These are phyloP conservation scores for Calameuta idolon DNA, from an alignment of 2,888 invertebrate genomes.

Conservation along the genomic window DNA sequence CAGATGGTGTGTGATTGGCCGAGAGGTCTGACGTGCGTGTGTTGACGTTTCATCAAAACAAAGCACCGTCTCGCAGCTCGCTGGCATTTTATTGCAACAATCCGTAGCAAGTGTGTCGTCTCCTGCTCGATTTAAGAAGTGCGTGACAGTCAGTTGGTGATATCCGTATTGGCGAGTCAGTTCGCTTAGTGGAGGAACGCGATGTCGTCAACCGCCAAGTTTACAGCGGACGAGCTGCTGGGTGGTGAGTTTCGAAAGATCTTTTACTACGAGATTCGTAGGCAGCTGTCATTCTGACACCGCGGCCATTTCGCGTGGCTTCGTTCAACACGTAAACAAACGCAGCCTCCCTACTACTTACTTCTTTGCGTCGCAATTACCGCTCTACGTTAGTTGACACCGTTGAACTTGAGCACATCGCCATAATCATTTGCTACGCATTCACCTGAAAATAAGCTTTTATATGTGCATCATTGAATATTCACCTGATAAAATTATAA, in stretches of 20 bases:
- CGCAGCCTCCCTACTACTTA: constrained; percentile 9
- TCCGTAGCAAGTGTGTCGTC: constrained; percentile 46
- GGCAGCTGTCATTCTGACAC: constrained; percentile 48
- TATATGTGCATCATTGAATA: not conserved
- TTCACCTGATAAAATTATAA: not conserved
- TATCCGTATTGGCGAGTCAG: constrained; percentile 2
- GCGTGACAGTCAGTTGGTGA: not conserved
- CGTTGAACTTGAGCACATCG: not conserved
- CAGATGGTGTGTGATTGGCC: constrained; percentile 43
- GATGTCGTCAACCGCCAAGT: constrained; percentile 58
- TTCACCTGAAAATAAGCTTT: not conserved
- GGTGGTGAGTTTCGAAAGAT: constrained; percentile 52
- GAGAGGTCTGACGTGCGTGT: constrained; percentile 44
- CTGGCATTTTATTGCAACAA: constrained; percentile 50
- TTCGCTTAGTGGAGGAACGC: constrained; percentile 19
- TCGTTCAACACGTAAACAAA: constrained; percentile 43
- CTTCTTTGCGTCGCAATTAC: constrained; percentile 38
- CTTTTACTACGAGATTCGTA: not conserved
- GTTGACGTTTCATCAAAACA: constrained; percentile 64
- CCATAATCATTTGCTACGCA: not conserved
- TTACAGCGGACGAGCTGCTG: constrained; percentile 54
- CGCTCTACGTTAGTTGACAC: constrained; percentile 3
- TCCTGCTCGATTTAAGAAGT: constrained; percentile 12
- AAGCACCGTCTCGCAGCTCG: constrained; percentile 50
- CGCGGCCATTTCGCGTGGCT: constrained; percentile 58